Base-by-base conservation (phyloP, 2,888 invertebrate species). In the Ptilodon capucinus region DNA sequence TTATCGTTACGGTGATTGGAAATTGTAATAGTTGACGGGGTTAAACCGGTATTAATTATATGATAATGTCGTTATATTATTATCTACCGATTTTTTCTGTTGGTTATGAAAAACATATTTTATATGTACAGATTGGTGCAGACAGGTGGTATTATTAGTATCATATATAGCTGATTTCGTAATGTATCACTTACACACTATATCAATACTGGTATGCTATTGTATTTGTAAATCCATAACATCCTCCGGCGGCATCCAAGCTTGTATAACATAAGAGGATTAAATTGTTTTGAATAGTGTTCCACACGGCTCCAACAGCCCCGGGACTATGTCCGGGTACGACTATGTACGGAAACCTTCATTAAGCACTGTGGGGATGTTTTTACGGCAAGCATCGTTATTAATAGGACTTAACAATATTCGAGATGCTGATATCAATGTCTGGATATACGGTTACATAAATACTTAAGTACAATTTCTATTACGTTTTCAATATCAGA, bases 171-270 rank as follows among this genome's bases (percentile, higher is more conserved):
- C n/a, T n/a, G n/a, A n/a, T n/a, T n/a, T n/a, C n/a, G n/a, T n/a
- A n/a, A n/a, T n/a, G n/a, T n/a, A n/a, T n/a, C n/a, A n/a, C n/a
- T n/a, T n/a, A n/a, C n/a, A n/a, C n/a, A n/a, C n/a, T 53, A 58
- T 56, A 53, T 51, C 47, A 53, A 46, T 44, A 47, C 1, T 28
- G 11, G 28, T 28, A 28, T 13, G 13, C n/a, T 30, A 11, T 9
- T 28, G 13, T 32, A 4, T 14, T 32, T 9, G 14, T 32, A 32
- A 32, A 14, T 14, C 32, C 14, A 2, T 2, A 13, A 3, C 14
- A 14, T 2, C 5, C 32, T 13, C 32, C 14, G 14, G 14, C 14
- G 14, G 6, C 14, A 14, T 32, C 32, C 14, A 7, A 6, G 14
- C 11, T 32, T 0, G 14, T 32, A 5, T 4, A 14, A 9, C 32